These are phyloP conservation scores for Penaeus vannamei DNA, from an alignment of 1,140 invertebrate species.

Conservation along the genomic window DNA sequence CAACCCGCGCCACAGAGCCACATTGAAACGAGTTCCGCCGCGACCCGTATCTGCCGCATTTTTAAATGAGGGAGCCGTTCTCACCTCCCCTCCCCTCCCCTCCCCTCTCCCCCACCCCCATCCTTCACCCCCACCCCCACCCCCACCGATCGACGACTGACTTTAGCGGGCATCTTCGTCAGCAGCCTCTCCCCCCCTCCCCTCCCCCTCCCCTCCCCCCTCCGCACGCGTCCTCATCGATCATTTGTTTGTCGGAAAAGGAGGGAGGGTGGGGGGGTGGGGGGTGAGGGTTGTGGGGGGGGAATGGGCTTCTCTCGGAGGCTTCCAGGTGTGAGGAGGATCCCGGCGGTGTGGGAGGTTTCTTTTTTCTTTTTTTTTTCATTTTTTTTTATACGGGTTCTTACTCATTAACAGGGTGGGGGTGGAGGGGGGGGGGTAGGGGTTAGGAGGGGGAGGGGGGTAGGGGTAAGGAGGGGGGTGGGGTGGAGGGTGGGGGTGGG, in stretches of 20 bases:
- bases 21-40: too few species aligned
- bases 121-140: background rate
- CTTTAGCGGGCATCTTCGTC: conserved; percentile 6
- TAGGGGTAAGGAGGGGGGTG: too few species aligned
- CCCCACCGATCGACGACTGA: background rate
- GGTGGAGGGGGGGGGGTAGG: background rate
- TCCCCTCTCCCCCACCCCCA: background rate
- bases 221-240: background rate
- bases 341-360: background rate
- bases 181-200: background rate
- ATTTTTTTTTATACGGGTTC: conserved; percentile 3
- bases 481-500: background rate
- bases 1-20: too few species aligned
- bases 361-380: background rate
- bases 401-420: background rate
- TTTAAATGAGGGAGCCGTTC: too few species aligned
- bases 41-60: too few species aligned
- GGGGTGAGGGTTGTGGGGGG: background rate
- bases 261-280: background rate
- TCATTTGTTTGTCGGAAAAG: background rate
- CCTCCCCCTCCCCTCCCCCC: background rate
- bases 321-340: background rate
- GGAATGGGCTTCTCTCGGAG: background rate
- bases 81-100: too few species aligned
- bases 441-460: background rate